Conservation (phyloP, 2,888 invertebrate genomes). For the Eristalinus sepulchralis region DNA sequence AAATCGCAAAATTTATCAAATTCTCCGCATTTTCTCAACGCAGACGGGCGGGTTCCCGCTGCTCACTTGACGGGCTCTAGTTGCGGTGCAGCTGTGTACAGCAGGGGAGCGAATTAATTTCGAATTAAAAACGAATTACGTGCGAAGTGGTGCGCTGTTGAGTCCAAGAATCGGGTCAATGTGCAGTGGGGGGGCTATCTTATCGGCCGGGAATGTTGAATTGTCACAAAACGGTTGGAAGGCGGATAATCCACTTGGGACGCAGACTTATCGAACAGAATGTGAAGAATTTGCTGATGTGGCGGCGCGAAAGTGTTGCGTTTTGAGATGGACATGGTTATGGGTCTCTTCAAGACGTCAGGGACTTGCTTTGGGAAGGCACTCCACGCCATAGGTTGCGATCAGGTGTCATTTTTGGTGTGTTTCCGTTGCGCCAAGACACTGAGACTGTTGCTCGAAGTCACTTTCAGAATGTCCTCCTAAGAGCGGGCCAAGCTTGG, state of each 20-base stretch:
- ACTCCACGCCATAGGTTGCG: too few species aligned
- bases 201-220: neutral
- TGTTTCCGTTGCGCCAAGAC: too few species aligned
- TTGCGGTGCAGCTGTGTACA: neutral
- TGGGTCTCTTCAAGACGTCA: too few species aligned
- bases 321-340: too few species aligned
- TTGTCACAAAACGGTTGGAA: neutral
- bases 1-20: slow-evolving; percentile 66
- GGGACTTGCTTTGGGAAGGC: too few species aligned
- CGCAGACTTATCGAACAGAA: neutral
- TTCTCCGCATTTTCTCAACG: slow-evolving; percentile 18
- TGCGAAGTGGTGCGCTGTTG: slow-evolving; percentile 22
- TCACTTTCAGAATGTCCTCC: too few species aligned
- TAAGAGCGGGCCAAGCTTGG: too few species aligned
- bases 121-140: slow-evolving; percentile 44
- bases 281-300: neutral
- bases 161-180: neutral
- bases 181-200: neutral
- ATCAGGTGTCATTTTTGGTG: too few species aligned
- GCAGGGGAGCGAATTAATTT: neutral
- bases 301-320: too few species aligned
- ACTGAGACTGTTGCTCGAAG: too few species aligned
- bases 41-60: neutral
- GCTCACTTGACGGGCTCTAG: neutral
- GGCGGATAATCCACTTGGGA: slow-evolving; percentile 6